Evolutionary conservation across 92 coral and sea anemone genomes (phyloP).

Genomic region (Ricordea florida): DNA sequence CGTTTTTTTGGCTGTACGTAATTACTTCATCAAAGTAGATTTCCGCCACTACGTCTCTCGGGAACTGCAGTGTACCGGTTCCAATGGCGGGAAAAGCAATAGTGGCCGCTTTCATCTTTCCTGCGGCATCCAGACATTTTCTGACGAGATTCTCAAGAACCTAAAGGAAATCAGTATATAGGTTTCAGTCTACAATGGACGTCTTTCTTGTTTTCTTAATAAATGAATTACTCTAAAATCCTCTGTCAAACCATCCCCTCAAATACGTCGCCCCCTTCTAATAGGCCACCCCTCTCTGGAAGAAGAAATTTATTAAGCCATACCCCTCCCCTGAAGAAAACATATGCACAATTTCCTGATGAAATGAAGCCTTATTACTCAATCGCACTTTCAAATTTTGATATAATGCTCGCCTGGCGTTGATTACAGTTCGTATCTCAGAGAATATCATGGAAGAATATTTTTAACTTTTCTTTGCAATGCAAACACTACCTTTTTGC

Average conservation of each 20-base stretch:
- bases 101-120: neutral
- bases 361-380: no score
- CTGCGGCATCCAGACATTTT: constrained; percentile 39
- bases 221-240: no score
- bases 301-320: no score
- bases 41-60: constrained; percentile 55
- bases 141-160: constrained; percentile 8
- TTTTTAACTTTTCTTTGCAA: neutral
- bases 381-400: neutral
- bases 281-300: no score
- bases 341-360: no score
- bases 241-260: no score
- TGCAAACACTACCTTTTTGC: constrained; percentile 44
- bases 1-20: constrained; percentile 29
- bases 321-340: no score
- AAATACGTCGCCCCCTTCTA: no score
- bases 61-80: constrained; percentile 68
- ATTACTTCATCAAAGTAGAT: constrained; percentile 56
- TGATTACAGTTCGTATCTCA: neutral
- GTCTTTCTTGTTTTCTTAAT: no score
- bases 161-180: no score
- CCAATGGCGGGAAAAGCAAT: constrained; percentile 81
- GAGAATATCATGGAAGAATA: neutral
- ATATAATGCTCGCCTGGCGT: neutral
- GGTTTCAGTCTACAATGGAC: no score